These are phyloP conservation scores for Rhingia rostrata DNA, from an alignment of 2,888 invertebrate species.

Conservation along the genomic window DNA sequence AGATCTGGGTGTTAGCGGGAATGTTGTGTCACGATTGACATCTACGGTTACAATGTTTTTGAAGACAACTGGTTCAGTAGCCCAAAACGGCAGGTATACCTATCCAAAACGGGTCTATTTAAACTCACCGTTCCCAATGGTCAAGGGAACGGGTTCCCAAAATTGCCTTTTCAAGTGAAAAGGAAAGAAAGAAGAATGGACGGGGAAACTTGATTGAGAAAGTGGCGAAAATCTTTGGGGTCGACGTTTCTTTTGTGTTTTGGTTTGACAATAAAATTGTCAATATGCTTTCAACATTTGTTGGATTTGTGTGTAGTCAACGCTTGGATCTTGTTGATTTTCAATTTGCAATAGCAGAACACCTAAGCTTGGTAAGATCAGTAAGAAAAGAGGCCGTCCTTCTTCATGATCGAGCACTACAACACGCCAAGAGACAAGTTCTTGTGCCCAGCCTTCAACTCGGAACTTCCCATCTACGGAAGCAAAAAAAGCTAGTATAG, in stretches of 20 bases:
- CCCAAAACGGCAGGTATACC: constrained; percentile 47
- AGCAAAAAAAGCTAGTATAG: too few species aligned
- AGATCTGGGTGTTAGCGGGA: constrained; percentile 27
- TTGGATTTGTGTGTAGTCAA: constrained; percentile 33
- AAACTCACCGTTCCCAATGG: constrained; percentile 46
- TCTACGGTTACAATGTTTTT: constrained; percentile 31
- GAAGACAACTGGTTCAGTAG: constrained; percentile 63
- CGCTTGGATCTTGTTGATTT: constrained; percentile 26
- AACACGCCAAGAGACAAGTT: too few species aligned
- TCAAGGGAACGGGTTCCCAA: constrained; percentile 47
- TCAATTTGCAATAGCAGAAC: constrained; percentile 9
- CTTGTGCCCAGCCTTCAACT: too few species aligned
- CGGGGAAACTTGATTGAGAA: constrained; percentile 43
- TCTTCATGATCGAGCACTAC: too few species aligned
- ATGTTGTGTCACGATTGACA: constrained; percentile 18
- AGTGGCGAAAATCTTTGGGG: constrained; percentile 51
- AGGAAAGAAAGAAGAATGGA: constrained; percentile 59
- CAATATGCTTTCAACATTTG: constrained; percentile 59
- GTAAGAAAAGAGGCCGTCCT: background rate
- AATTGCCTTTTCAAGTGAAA: constrained; percentile 58
- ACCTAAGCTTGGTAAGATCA: constrained; percentile 5
- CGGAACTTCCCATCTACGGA: too few species aligned
- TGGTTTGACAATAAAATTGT: constrained; percentile 67
- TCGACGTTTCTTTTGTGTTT: constrained; percentile 56
- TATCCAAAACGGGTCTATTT: constrained; percentile 21